Evolutionary conservation across 2,113 vertebrate species (phyloP), one percentile per base, ranked within the genome.

Genomic region (Catharus fuscescens): DNA sequence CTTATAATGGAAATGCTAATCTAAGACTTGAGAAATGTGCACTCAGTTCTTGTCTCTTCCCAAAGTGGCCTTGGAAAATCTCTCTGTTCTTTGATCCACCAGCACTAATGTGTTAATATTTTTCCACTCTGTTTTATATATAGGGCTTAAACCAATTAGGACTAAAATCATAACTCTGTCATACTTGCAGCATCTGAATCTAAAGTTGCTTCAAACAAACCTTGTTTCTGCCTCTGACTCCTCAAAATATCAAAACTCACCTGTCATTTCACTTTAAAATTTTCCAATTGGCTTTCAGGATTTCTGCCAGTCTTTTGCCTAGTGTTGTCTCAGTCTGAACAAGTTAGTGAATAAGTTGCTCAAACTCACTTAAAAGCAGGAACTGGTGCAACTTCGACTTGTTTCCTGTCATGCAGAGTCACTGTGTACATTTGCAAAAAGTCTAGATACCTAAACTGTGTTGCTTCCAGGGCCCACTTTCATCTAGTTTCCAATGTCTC

Each of bases 91-190:
- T 92, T 96, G 54, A 96, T 96, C 86, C 1, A 0, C 47, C 44
- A 83, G 80, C 76, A 90, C 29, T 59, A 80, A 93, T 44, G 32
- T 90, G 94, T 94, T 94, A 94, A 95, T 95, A 80, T 94, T 96
- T 95, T 95, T 86, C 72, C 64, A 92, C 52, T 86, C 62, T 80
- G 12, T 76, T 73, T 96, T 94, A 74, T 95, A 93, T 92, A 71
- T 84, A 81, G 61, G 82, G 28, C 57, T 92, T 89, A 94, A 93
- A 92, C 77, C 86, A 95, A 91, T 95, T 96, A 95, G 92, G 80
- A 91, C 29, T 78, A 76, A 64, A 90, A 78, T 52, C 20, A 79
- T 64, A 70, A 67, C 61, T 56, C 61, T 84, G 83, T 86, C 80
- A 78, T 32, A 44, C 52, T 86, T 90, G 56, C 54, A 86, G 32